Base-by-base conservation (phyloP, 2,113 vertebrate genomes). In the Raja brachyura region DNA sequence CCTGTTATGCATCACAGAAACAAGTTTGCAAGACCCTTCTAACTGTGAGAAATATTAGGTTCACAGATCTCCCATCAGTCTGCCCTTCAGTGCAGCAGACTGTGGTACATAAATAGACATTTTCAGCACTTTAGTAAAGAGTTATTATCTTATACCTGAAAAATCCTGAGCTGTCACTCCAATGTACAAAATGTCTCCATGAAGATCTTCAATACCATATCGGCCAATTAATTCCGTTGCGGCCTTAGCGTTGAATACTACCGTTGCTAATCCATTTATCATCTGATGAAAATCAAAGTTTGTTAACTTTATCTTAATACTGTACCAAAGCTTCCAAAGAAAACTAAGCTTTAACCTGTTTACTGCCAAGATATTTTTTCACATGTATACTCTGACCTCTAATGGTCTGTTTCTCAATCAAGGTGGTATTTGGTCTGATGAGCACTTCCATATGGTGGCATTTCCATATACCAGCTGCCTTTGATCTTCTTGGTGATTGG, bases 131-230 rank as follows among this genome's bases (percentile, higher is more conserved):
- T 73, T 25, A 22, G 31, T 70, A 2, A 73, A 48, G 66, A 92
- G 8, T 73, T 73, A 54, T 25, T 63, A 7, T 48, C 68, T 68
- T 75, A 95, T 94, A 97, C 97, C 97, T 0, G 28, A n/a, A 16
- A 95, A 93, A 48, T 97, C 97, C 81, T 95, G 88, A 83, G 97
- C 95, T 6, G 95, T 95, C 39, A 95, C 96, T 5, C 94, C 95
- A 93, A 97, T 95, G 78, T 97, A 97, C 86, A 97, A 96, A 90
- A 94, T 95, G 0, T 94, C 95, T 1, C 95, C 93, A 68, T 96
- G 94, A 93, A 97, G 20, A 4, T 96, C 95, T 93, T 97, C 95
- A 6, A 97, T 94, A 14, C 94, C 94, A 2, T 92, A 4, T 77
- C 95, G 94, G 0, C 94, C 95, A 93, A 97, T 93, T 28, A 94